Conservation (phyloP, 2,888 invertebrate genomes). For the Trypoxylon attenuatum region DNA sequence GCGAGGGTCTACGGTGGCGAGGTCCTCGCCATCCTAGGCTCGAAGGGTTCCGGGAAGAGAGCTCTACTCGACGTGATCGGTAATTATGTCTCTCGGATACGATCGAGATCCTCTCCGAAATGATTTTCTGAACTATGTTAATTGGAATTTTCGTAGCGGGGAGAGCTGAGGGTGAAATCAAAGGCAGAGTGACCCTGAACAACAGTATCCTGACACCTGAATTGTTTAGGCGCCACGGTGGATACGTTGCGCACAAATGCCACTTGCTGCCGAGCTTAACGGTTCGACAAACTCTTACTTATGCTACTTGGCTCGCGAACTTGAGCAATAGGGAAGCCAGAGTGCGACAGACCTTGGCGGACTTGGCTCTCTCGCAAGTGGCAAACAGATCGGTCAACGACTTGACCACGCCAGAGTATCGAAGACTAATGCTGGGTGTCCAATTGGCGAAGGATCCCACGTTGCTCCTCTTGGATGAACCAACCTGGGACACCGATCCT, state of each 20-base stretch:
- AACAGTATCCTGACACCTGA: slow-evolving; percentile 88
- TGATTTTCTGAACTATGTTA: slow-evolving; percentile 53
- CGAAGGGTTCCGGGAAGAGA: slow-evolving; percentile 97
- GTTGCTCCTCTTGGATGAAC: slow-evolving; percentile 92
- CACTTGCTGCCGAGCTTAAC: slow-evolving; percentile 90
- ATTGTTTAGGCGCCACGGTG: slow-evolving; percentile 90
- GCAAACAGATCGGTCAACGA: slow-evolving; percentile 89
- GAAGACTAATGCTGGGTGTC: slow-evolving; percentile 92
- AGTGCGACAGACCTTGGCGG: slow-evolving; percentile 94
- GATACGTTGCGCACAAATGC: slow-evolving; percentile 91
- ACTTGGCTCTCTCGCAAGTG: slow-evolving; percentile 94
- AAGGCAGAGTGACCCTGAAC: slow-evolving; percentile 93
- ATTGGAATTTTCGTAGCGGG: slow-evolving; percentile 78
- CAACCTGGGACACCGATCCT: slow-evolving; percentile 95
- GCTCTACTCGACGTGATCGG: slow-evolving; percentile 93
- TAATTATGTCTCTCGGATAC: slow-evolving; percentile 32
- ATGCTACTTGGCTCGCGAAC: slow-evolving; percentile 79
- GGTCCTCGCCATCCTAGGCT: slow-evolving; percentile 93
- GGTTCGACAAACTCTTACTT: slow-evolving; percentile 88
- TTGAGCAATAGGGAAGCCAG: slow-evolving; percentile 78
- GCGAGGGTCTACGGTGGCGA: slow-evolving; percentile 94
- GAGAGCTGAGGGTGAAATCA: slow-evolving; percentile 84
- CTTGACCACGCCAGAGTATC: slow-evolving; percentile 91
- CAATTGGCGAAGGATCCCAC: slow-evolving; percentile 96
- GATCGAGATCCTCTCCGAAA: too few relatives aligned